These are phyloP conservation scores for Platichthys stellatus DNA, from an alignment of 2,113 vertebrate genomes.

Conservation along the genomic window DNA sequence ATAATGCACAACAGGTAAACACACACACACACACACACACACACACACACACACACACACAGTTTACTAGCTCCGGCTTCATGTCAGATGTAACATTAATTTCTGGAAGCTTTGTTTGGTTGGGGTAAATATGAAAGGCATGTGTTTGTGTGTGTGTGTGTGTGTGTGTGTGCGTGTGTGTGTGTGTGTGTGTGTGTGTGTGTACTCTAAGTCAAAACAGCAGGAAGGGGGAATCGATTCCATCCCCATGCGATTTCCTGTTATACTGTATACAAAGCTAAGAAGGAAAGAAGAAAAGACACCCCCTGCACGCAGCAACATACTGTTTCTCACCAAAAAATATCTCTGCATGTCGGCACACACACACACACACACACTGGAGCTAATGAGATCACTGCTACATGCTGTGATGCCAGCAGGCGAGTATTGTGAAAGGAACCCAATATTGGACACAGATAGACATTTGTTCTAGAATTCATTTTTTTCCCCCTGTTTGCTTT, in stretches of 20 bases:
- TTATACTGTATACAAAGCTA: constrained; percentile 53
- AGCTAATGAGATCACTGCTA: constrained; percentile 65
- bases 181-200: constrained; percentile 20
- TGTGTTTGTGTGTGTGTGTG: background rate
- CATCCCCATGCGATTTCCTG: constrained; percentile 58
- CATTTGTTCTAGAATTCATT: constrained; percentile 47
- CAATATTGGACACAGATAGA: constrained; percentile 59
- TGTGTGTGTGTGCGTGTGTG: constrained; percentile 30
- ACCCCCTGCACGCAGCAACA: constrained; percentile 47
- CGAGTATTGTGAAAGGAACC: constrained; percentile 43
- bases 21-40: constrained; percentile 10
- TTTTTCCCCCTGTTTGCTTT: constrained; percentile 34
- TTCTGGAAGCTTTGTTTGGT: constrained; percentile 38
- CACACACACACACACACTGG: constrained; percentile 26
- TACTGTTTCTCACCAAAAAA: constrained; percentile 50
- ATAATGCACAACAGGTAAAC: constrained; percentile 42
- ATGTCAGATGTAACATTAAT: background rate
- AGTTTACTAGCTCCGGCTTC: background rate
- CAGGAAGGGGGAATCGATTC: constrained; percentile 64
- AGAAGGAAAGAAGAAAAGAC: constrained; percentile 43
- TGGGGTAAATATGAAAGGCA: constrained; percentile 18
- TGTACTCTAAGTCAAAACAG: constrained; percentile 44
- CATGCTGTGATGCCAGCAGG: constrained; percentile 61
- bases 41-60: background rate
- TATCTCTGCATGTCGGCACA: constrained; percentile 32